A percentile compares a stretch with the other conserved stretches of the same genome.
phyloP scores from a whole-genome alignment of 1,140 invertebrate genomes.

The Formica selysi region DNA sequence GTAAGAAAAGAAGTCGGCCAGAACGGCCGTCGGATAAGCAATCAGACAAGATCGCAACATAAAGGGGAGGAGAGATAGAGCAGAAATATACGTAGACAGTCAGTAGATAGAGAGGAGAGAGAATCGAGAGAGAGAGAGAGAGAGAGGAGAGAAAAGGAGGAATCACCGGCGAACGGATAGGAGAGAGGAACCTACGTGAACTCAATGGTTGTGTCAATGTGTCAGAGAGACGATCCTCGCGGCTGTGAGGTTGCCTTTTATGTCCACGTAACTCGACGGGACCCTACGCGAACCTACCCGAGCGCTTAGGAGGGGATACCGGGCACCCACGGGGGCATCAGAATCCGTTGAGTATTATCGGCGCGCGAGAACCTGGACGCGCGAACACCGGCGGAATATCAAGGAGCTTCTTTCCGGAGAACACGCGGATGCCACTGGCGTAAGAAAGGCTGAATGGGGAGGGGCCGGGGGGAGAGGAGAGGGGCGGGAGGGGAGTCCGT shows the following conservation, averaged over 20 bases:
- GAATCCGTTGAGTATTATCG: slow-evolving; percentile 62
- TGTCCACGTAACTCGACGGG: slow-evolving; percentile 73
- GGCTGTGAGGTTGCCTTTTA: slow-evolving; percentile 75
- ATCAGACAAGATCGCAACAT: slow-evolving; percentile 16
- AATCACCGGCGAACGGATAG: slow-evolving; percentile 12
- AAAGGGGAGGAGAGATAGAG: background rate
- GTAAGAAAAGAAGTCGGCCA: background rate
- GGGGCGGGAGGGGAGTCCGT: slow-evolving; percentile 15
- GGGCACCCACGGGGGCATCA: slow-evolving; percentile 10
- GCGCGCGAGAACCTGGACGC: slow-evolving; percentile 70
- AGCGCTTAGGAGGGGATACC: slow-evolving; percentile 28
- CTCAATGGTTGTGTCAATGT: slow-evolving; percentile 74
- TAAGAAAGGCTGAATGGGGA: slow-evolving; percentile 80
- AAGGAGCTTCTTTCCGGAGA: slow-evolving; percentile 74
- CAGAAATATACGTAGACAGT: background rate
- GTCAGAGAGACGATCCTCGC: slow-evolving; percentile 71
- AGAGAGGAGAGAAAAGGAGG: background rate
- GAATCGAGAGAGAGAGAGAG: background rate
- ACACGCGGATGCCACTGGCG: slow-evolving; percentile 57
- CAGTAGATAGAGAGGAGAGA: too few relatives aligned
- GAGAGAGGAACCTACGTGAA: background rate
- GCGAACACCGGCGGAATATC: slow-evolving; percentile 73
- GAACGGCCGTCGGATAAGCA: slow-evolving; percentile 44
- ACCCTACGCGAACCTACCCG: slow-evolving; percentile 44
- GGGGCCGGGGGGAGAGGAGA: slow-evolving; percentile 43